phyloP scores from a whole-genome alignment of 2,888 invertebrate genomes.

The Uropetala carovei region DNA sequence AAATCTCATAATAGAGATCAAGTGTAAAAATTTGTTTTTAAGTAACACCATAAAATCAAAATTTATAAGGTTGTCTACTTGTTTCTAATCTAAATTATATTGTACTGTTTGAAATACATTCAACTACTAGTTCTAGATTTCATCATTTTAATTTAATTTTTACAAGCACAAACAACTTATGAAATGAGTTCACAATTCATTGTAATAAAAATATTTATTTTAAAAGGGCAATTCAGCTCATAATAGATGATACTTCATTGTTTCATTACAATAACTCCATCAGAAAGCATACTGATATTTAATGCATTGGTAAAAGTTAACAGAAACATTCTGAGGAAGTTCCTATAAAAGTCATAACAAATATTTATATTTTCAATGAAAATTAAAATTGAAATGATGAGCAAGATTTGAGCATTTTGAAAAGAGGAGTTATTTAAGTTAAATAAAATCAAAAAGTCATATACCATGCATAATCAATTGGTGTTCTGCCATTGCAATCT shows the following conservation, averaged over 20 bases:
- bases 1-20: no score
- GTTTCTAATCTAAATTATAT: background rate
- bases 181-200: no score
- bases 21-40: no score
- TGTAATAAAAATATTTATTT: no score
- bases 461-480: conserved; percentile 84
- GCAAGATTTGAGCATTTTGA: background rate
- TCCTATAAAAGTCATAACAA: background rate
- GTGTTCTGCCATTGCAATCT: conserved; percentile 86
- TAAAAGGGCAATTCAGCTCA: no score
- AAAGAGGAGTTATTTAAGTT: background rate
- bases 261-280: no score
- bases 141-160: no score
- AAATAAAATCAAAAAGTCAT: conserved; percentile 61
- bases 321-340: background rate
- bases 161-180: no score
- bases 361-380: background rate
- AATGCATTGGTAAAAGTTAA: no score
- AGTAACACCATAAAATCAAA: background rate
- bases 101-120: background rate
- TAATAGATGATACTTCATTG: no score
- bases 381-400: background rate
- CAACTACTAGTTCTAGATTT: background rate
- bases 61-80: background rate
- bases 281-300: no score